Percentiles rank a stretch among this genome's conserved stretches.
phyloP scores from a whole-genome alignment of 2,797 vertebrate genomes.

The Megalops cyprinoides region DNA sequence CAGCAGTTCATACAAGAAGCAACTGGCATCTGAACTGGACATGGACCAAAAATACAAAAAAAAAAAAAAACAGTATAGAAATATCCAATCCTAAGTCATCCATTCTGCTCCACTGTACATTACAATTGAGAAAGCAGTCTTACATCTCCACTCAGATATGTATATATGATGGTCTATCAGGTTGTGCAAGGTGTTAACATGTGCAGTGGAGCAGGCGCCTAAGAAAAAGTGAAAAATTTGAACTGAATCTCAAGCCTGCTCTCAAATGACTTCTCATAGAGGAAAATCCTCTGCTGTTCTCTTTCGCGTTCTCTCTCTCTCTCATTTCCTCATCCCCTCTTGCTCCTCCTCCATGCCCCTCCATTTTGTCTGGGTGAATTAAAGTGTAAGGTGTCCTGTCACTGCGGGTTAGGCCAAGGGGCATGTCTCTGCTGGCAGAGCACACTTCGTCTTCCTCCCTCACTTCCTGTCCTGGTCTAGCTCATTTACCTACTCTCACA shows the following conservation, averaged over 20 bases:
- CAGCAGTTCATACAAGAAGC: no score
- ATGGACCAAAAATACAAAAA: no score
- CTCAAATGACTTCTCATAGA: not conserved
- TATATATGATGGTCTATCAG: not conserved
- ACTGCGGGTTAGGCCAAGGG: conserved; percentile 3
- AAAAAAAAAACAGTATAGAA: no score
- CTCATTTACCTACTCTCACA: conserved; percentile 35
- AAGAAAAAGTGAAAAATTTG: no score
- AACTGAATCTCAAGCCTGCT: not conserved
- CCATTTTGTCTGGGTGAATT: conserved; percentile 15
- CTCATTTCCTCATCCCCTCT: not conserved
- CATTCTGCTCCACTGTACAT: not conserved
- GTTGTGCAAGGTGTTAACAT: not conserved
- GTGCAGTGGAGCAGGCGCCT: not conserved
- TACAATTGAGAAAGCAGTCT: not conserved
- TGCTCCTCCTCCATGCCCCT: conserved; percentile 22
- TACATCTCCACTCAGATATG: not conserved
- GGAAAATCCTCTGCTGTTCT: not conserved
- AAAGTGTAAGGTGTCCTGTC: conserved; percentile 2
- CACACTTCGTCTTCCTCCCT: conserved; percentile 21
- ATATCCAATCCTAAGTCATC: no score
- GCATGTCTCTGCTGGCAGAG: conserved; percentile 17
- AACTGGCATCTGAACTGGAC: no score
- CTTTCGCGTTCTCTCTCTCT: not conserved
- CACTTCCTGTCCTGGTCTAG: conserved; percentile 2